Base-by-base conservation (phyloP, 2,797 vertebrate species). In the Chloroceryle inda region DNA sequence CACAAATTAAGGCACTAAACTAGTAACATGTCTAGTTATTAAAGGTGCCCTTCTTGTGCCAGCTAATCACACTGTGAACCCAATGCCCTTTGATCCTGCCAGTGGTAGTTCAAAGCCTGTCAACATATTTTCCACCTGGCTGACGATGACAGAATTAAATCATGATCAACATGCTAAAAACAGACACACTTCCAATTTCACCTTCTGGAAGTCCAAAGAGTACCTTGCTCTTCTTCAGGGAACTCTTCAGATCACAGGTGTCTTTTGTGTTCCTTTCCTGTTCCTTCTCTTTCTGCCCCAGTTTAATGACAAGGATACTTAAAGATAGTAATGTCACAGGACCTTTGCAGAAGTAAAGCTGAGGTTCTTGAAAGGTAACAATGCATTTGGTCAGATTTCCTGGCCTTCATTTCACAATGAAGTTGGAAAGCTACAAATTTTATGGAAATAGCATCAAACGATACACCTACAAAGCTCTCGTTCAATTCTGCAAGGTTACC, bases 201-300 rank as follows among this genome's bases (percentile, higher is more conserved):
- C 97, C 97, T 98, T 97, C 98, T 87, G 96, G 94, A 96, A 97
- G 88, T 85, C 92, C 49, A 93, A 97, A 91, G 76, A 89, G 77
- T 76, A 91, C 95, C 88, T 92, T 94, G 94, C 96, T 97, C 96
- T 88, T 98, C 98, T 98, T 98, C 74, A 69, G 98, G 98, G 98
- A 99, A 99, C 99, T 98, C 98, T 98, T 97, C 89, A 88, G 91
- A 96, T 97, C 97, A 80, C 97, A 98, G 96, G 97, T 98, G 97
- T 98, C 97, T 98, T 98, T 98, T 97, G 93, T 97, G 97, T 91
- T 96, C 95, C 96, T 98, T 97, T 96, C 96, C 89, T 87, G 72
- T 88, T 95, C 77, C 76, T 96, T 91, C 63, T 63, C 82, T 77
- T 93, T 85, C 87, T 94, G 94, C 92, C 96, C 91, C 68, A 97